Evolutionary conservation across 2,888 invertebrate species (phyloP).

Genomic region (Eudasyphora cyanicolor): DNA sequence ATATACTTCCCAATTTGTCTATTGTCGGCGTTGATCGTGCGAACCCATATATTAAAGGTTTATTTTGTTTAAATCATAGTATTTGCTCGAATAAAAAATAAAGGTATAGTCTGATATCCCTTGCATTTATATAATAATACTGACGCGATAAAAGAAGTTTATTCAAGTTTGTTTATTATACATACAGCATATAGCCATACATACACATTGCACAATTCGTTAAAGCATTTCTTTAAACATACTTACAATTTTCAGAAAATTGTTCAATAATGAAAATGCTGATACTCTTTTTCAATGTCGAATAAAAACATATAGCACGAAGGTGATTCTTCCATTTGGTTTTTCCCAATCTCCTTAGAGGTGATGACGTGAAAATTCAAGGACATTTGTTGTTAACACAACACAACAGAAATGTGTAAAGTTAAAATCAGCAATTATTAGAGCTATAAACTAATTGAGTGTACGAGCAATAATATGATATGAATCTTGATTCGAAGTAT

Average conservation of each 20-base stretch:
- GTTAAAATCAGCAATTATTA: constrained; percentile 21
- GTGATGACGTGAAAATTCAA: constrained; percentile 56
- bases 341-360: constrained; percentile 7
- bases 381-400: constrained; percentile 58
- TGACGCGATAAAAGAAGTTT: not conserved
- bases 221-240: not conserved
- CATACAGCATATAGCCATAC: not conserved
- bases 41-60: no score
- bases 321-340: constrained; percentile 4
- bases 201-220: not conserved
- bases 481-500: constrained; percentile 12
- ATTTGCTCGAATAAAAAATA: not conserved
- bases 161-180: not conserved
- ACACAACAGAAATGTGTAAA: constrained; percentile 28
- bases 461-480: not conserved
- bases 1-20: no score
- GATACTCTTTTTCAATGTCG: not conserved
- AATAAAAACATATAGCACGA: not conserved
- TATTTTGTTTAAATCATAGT: no score
- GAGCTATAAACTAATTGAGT: not conserved
- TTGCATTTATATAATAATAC: not conserved
- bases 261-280: not conserved
- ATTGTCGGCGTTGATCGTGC: no score
- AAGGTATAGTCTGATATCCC: no score
- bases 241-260: not conserved